Evolutionary conservation across 2,797 vertebrate species (phyloP).

Genomic region (Moxostoma hubbsi): DNA sequence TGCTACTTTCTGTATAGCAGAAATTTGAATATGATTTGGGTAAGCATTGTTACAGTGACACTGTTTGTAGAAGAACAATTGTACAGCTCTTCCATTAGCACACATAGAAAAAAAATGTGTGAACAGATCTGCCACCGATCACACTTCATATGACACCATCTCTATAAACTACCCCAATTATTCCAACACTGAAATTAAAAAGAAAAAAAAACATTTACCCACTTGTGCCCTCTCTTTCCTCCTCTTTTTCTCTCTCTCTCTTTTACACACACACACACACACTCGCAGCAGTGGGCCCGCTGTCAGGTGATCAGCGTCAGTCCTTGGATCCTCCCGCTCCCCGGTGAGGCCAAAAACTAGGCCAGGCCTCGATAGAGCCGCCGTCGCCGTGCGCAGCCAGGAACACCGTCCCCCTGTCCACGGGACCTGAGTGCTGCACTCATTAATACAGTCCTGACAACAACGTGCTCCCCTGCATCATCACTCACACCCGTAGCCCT

Average conservation of each 20-base stretch:
- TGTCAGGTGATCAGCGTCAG: conserved; percentile 85
- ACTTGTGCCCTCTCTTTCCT: background rate
- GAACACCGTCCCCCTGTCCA: conserved; percentile 62
- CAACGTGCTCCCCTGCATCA: conserved; percentile 78
- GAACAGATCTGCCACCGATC: conserved; percentile 25
- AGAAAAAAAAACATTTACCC: conserved; percentile 27
- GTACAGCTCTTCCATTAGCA: conserved; percentile 18
- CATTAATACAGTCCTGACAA: conserved; percentile 86
- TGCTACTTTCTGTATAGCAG: background rate
- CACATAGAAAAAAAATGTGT: conserved; percentile 17
- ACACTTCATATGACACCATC: conserved; percentile 34
- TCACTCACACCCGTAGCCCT: conserved; percentile 77
- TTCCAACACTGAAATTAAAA: conserved; percentile 39
- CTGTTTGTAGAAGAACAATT: conserved; percentile 12
- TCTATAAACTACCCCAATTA: conserved; percentile 22
- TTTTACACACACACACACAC: conserved; percentile 47
- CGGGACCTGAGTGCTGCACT: conserved; percentile 71
- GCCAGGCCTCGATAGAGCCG: conserved; percentile 82
- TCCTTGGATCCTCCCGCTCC: conserved; percentile 81
- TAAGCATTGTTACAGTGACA: background rate
- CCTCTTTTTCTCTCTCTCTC: background rate
- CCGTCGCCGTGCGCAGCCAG: conserved; percentile 44
- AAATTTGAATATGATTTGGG: conserved; percentile 16
- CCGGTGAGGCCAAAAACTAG: conserved; percentile 82
- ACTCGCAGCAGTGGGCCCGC: conserved; percentile 71